Base-by-base conservation (phyloP, 2,113 vertebrate genomes). In the Carollia perspicillata region DNA sequence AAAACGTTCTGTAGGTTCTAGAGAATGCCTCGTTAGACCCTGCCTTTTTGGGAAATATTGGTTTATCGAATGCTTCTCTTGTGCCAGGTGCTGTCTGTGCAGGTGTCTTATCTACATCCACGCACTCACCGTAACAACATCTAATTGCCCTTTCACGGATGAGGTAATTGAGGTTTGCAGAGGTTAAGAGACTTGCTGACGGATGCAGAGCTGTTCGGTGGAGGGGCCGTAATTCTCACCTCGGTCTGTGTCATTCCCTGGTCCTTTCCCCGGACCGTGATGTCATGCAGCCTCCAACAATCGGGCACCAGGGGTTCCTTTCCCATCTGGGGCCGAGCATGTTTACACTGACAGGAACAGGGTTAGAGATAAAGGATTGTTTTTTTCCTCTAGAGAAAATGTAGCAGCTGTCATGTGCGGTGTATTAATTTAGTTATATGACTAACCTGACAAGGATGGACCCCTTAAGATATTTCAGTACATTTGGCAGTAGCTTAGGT, bases 381-480 rank as follows among this genome's bases (percentile, higher is more conserved):
- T 72, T 30, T 30, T 93, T 72, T 18, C 40, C n/a, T 92, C 74
- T 40, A 51, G 55, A 88, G 69, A 89, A 90, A 93, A 86, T 1
- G 9, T 58, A 75, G 55, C 69, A 28, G 49, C 71, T 95, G 33
- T 68, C 42, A 55, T 68, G 51, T 80, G 72, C 37, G 44, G n/a
- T 69, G 5, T 92, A 42, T 87, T 84, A 89, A 92, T 84, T 88
- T 89, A 49, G 66, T 87, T 83, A 71, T 42, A 89, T 84, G 89
- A 66, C 87, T 28, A 90, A 74, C 40, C 93, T 63, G 77, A 92
- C 20, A 53, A 85, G 83, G 92, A 88, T 55, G 55, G 87, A 75
- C 88, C 1, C 88, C 95, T 95, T 78, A 95, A 90, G 84, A 60
- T 80, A 83, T 92, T 90, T 83, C 47, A 83, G 75, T 68, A 85